A percentile compares a stretch with the other conserved stretches of the same genome.
These are phyloP conservation scores for Troglohyphantes excavatus DNA, from an alignment of 2,888 invertebrate genomes.

Conservation along the genomic window DNA sequence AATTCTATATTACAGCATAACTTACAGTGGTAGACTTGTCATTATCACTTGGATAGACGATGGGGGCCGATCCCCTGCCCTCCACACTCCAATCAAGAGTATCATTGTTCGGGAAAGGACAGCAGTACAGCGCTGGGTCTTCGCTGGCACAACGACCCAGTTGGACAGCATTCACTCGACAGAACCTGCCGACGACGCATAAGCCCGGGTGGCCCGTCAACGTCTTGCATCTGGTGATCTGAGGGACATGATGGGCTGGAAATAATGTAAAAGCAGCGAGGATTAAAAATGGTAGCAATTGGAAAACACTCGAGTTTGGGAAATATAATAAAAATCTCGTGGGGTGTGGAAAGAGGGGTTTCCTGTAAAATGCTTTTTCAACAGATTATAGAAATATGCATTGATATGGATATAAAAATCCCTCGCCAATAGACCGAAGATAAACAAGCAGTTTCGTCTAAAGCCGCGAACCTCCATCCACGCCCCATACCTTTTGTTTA, in stretches of 20 bases:
- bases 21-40: background rate
- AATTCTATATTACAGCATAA: no score
- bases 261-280: background rate
- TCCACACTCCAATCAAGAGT: slow-evolving; percentile 42
- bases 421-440: no score
- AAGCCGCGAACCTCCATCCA: no score
- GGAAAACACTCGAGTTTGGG: background rate
- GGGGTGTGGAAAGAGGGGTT: no score
- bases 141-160: background rate
- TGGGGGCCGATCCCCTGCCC: background rate
- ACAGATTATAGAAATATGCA: no score
- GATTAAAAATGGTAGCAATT: no score
- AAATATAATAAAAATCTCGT: no score
- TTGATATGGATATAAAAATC: no score
- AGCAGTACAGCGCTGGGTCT: slow-evolving; percentile 32
- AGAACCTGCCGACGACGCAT: slow-evolving; percentile 59
- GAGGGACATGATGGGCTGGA: background rate
- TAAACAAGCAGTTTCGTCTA: no score
- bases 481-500: no score
- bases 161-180: slow-evolving; percentile 14
- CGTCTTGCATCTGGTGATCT: slow-evolving; percentile 40
- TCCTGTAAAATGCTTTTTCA: no score
- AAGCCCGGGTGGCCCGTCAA: slow-evolving; percentile 19
- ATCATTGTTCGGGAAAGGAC: slow-evolving; percentile 49
- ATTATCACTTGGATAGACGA: slow-evolving; percentile 13